A percentile compares a stretch with the other conserved stretches of the same genome.
Conservation (phyloP, 2,113 vertebrate species). For the Phaethornis superciliosus region DNA sequence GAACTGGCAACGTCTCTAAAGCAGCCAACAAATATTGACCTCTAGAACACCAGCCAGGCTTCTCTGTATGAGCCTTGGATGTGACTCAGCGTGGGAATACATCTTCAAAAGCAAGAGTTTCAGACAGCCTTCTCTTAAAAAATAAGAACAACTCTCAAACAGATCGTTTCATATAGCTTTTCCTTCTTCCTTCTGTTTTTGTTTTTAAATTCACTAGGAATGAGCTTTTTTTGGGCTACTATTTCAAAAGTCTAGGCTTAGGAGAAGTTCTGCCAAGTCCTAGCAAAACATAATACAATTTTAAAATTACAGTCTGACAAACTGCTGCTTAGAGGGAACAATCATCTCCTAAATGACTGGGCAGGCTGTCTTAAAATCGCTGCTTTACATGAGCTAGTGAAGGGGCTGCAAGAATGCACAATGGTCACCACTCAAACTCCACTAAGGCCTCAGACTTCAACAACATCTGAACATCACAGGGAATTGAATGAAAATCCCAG, state of each 20-base stretch:
- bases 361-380: neutral
- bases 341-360: slow-evolving; percentile 18
- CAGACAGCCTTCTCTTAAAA: neutral
- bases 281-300: slow-evolving; percentile 38
- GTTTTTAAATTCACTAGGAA: slow-evolving; percentile 13
- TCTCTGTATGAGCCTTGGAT: neutral
- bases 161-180: slow-evolving; percentile 21
- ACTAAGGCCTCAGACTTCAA: rapidly evolving
- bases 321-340: neutral
- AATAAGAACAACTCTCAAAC: neutral
- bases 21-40: neutral
- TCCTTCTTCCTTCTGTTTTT: slow-evolving; percentile 10
- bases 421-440: neutral
- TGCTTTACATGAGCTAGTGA: neutral
- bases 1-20: neutral
- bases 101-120: slow-evolving; percentile 41
- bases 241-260: slow-evolving; percentile 17
- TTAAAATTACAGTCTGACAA: slow-evolving; percentile 59
- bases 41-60: slow-evolving; percentile 2
- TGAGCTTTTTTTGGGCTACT: slow-evolving; percentile 34
- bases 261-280: slow-evolving; percentile 42
- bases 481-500: neutral
- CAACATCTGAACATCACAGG: neutral
- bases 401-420: rapidly evolving
- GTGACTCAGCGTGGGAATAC: slow-evolving; percentile 27